Evolutionary conservation across 2,113 vertebrate genomes (phyloP).

Genomic region (Zingel zingel): DNA sequence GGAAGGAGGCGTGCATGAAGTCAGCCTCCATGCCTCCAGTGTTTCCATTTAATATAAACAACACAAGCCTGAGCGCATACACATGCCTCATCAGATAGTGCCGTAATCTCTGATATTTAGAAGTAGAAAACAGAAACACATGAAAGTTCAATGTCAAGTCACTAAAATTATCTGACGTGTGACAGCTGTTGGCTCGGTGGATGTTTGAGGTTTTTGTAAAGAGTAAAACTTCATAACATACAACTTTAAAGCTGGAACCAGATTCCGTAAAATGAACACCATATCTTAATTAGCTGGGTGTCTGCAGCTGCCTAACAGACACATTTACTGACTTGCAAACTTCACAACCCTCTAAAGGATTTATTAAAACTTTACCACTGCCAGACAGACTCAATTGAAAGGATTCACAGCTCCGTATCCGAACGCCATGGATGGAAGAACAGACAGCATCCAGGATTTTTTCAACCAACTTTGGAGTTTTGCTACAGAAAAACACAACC

Average conservation of each 20-base stretch:
- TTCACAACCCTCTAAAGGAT: conserved; percentile 41
- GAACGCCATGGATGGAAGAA: conserved; percentile 79
- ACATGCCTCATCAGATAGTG: not conserved
- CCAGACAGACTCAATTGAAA: conserved; percentile 18
- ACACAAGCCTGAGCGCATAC: not conserved
- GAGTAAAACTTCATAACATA: conserved; percentile 12
- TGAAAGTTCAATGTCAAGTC: not conserved
- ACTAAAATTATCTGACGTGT: not conserved
- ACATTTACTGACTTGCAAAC: conserved; percentile 29
- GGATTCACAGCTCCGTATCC: not conserved
- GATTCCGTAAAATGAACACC: conserved; percentile 29
- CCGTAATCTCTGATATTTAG: not conserved
- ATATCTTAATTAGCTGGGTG: conserved; percentile 25
- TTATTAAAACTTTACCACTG: conserved; percentile 43
- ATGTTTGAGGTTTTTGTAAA: conserved; percentile 6
- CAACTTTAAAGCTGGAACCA: conserved; percentile 1
- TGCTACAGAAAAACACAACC: conserved; percentile 87
- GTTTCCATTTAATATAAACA: conserved; percentile 46
- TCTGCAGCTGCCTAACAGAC: conserved; percentile 2
- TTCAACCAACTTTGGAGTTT: conserved; percentile 88
- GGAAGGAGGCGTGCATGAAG: conserved; percentile 14
- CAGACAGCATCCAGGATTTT: conserved; percentile 86
- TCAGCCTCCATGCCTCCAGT: conserved; percentile 4
- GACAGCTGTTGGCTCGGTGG: not conserved
- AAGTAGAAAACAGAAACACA: not conserved